Base-by-base conservation (phyloP, 1,140 invertebrate species). In the Drepana arcuata region DNA sequence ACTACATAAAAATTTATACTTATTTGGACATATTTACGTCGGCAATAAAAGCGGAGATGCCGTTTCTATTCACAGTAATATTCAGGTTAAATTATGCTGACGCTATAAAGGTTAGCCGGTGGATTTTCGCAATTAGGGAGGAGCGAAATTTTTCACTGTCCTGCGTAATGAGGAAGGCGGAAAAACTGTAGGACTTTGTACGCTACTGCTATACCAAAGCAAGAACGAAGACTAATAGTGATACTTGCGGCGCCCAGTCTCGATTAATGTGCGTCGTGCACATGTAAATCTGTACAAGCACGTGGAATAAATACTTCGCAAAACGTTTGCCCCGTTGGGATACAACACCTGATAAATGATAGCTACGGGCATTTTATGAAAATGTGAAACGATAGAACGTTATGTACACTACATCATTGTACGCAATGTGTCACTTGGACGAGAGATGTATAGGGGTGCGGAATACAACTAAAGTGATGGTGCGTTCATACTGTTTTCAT, bases 311-410 rank as follows among this genome's bases (percentile, higher is more conserved):
- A 71, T 67, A 56, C 63, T 67, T 66, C 69, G 57, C 68, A 63
- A 69, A 71, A 69, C 62, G 68, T 65, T 65, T 60, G 51, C 56
- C 60, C 46, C 64, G 34, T 45, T 43, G 59, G 57, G 47, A 60
- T 51, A 69, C 63, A 64, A 52, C 62, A 66, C 46, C 68, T 70
- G 68, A 72, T 74, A 74, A 78, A 78, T 70, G 64, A 66, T 70
- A 48, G 68, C 70, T 57, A 56, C 58, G 51, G 63, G 63, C 60
- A 58, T 54, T 72, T 66, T 72, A 69, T 66, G 55, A 66, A 72
- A 65, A 71, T 61, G 51, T 54, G 52, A 54, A 58, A 44, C 55
- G 57, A 65, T 68, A 65, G 64, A 65, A 63, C 43, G 56, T 61
- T 59, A 60, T n/a, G n/a, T n/a, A n/a, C n/a, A n/a, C n/a, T n/a